Evolutionary conservation across 2,113 vertebrate genomes (phyloP).

Genomic region (Trachemys scripta): DNA sequence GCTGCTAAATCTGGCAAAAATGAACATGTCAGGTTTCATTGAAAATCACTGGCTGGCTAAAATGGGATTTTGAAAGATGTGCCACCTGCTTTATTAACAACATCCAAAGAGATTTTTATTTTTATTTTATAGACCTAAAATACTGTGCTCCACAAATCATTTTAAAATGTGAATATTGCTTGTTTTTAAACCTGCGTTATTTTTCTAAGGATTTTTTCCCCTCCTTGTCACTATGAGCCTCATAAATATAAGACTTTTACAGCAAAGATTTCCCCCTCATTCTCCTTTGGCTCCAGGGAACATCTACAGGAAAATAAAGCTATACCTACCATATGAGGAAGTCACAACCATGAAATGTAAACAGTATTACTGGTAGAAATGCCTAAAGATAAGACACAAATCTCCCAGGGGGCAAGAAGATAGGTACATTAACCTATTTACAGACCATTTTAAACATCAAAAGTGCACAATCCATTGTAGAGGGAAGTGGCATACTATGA

Average conservation of each 20-base stretch:
- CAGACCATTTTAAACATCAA: slow-evolving; percentile 17
- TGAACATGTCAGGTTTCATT: slow-evolving; percentile 74
- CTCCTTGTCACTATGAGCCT: slow-evolving; percentile 40
- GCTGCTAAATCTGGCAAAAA: slow-evolving; percentile 70
- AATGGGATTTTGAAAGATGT: slow-evolving; percentile 75
- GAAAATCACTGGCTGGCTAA: slow-evolving; percentile 72
- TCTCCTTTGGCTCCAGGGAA: slow-evolving; percentile 64
- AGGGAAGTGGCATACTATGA: not conserved
- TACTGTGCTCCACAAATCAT: slow-evolving; percentile 43
- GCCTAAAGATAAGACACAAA: slow-evolving; percentile 34
- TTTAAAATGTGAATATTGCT: slow-evolving; percentile 51
- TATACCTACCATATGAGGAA: slow-evolving; percentile 51
- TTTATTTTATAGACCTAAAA: slow-evolving; percentile 51
- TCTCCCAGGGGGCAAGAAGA: slow-evolving; percentile 25
- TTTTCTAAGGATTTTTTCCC: slow-evolving; percentile 4
- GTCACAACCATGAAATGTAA: slow-evolving; percentile 35
- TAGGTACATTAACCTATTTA: slow-evolving; percentile 49
- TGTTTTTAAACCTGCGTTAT: slow-evolving; percentile 27
- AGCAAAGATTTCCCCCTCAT: slow-evolving; percentile 31
- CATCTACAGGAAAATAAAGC: slow-evolving; percentile 46
- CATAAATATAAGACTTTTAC: slow-evolving; percentile 55
- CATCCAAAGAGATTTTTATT: slow-evolving; percentile 53
- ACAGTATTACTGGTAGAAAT: not conserved
- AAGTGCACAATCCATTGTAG: not conserved
- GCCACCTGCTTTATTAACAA: slow-evolving; percentile 70